Base-by-base conservation (phyloP, 2,888 invertebrate species). In the Glaucopsyche alexis region DNA sequence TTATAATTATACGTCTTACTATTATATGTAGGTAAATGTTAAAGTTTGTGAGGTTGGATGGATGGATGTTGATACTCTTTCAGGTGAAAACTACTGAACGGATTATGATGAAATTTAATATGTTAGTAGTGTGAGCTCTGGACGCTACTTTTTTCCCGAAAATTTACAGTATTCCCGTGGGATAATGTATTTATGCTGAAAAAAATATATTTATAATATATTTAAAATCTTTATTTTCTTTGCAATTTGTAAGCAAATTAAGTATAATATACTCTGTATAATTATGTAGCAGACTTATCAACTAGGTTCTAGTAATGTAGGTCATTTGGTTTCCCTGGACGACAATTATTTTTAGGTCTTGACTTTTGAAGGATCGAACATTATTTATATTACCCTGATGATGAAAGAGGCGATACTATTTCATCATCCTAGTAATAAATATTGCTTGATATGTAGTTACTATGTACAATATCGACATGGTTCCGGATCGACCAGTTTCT, bases 321-420 rank as follows among this genome's bases (percentile, higher is more conserved):
- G 42, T 52, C n/a, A 66, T 66, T 16, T 66, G 4, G n/a, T 66
- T 40, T 40, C 14, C 16, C 9, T 38, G 60, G 29, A 19, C 13
- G 19, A 29, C 29, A 29, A 29, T 42, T 14, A 45, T 40, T 40
- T 42, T 42, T 42, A 66, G 45, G 45, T 42, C 42, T 66, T 52
- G 16, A 52, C 52, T 8, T 8, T 8, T 16, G 11, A 14, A 66
- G 66, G 42, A 40, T 65, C 14, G 40, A 1, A 65, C 38, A 11
- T 65, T 42, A 66, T 66, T 66, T 40, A 65, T 38, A 40, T n/a
- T 38, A 38, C 40, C 65, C 40, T 65, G 9, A 66, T 66, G 66
- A 66, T n/a, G 66, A 66, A 16, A 66, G 66, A 16, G 42, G n/a
- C 66, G 5, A 42, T 16, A 66, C 45, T 66, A 42, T 66, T 66